Evolutionary conservation across 2,888 invertebrate species (phyloP).

Genomic region (Tanaodytes sp.): DNA sequence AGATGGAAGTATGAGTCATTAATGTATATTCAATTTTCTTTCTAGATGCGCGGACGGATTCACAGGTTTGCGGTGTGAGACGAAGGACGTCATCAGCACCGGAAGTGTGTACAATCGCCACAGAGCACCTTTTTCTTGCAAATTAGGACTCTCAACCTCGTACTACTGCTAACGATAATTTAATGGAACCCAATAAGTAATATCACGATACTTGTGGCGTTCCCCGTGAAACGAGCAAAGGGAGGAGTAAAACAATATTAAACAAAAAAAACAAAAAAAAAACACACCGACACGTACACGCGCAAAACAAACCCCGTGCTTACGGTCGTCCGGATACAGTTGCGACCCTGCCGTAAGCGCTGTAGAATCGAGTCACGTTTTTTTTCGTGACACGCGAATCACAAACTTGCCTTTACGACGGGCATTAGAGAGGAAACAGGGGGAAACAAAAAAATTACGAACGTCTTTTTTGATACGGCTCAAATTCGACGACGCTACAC

Average conservation of each 20-base stretch:
- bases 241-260: slow-evolving; percentile 18
- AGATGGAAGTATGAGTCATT: neutral
- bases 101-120: slow-evolving; percentile 83
- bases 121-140: slow-evolving; percentile 81
- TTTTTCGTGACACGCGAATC: slow-evolving; percentile 46
- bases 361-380: slow-evolving; percentile 43
- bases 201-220: slow-evolving; percentile 58
- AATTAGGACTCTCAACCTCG: slow-evolving; percentile 84
- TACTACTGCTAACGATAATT: slow-evolving; percentile 82
- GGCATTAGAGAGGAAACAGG: slow-evolving; percentile 51
- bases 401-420: slow-evolving; percentile 48
- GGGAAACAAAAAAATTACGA: slow-evolving; percentile 27
- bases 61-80: slow-evolving; percentile 85
- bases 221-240: slow-evolving; percentile 47
- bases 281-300: slow-evolving; percentile 21
- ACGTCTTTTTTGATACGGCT: slow-evolving; percentile 39
- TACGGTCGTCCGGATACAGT: slow-evolving; percentile 18
- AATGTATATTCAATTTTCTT: slow-evolving; percentile 26
- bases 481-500: slow-evolving; percentile 39
- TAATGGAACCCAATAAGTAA: slow-evolving; percentile 69
- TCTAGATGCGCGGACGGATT: slow-evolving; percentile 85
- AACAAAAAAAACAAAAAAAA: slow-evolving; percentile 3
- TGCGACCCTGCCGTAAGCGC: slow-evolving; percentile 20
- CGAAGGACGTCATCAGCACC: slow-evolving; percentile 83
- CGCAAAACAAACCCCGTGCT: slow-evolving; percentile 28